Evolutionary conservation across 2,797 vertebrate genomes (phyloP).

Genomic region (Danio jaintianensis): DNA sequence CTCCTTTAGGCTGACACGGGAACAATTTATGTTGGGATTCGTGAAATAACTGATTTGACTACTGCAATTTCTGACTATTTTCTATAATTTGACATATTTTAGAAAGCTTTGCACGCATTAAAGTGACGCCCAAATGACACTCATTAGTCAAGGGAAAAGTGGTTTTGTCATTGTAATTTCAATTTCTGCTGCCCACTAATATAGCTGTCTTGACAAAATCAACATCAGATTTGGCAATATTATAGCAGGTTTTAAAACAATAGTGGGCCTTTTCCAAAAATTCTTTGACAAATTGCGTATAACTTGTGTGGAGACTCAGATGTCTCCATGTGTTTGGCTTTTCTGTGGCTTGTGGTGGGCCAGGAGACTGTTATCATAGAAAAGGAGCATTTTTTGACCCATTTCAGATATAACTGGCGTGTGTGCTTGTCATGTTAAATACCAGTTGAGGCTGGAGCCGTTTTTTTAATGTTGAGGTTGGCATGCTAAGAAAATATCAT

Average conservation of each 20-base stretch:
- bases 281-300: slow-evolving; percentile 43
- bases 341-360: slow-evolving; percentile 31
- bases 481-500: slow-evolving; percentile 66
- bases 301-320: slow-evolving; percentile 53
- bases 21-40: background rate
- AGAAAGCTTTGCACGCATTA: background rate
- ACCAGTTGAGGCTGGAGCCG: slow-evolving; percentile 72
- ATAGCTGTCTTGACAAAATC: background rate
- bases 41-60: background rate
- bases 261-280: slow-evolving; percentile 4
- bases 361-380: slow-evolving; percentile 44
- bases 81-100: background rate
- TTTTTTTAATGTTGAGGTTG: slow-evolving; percentile 66
- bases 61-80: background rate
- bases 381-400: slow-evolving; percentile 67
- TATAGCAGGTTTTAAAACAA: background rate
- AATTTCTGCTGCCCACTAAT: background rate
- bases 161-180: background rate
- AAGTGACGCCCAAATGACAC: background rate
- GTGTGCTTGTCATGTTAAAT: slow-evolving; percentile 64
- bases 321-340: slow-evolving; percentile 60
- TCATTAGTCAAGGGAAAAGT: background rate
- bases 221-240: background rate
- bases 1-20: background rate
- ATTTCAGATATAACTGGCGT: slow-evolving; percentile 65